Conservation (phyloP, 2,113 vertebrate species). For the Dermatemys mawii region DNA sequence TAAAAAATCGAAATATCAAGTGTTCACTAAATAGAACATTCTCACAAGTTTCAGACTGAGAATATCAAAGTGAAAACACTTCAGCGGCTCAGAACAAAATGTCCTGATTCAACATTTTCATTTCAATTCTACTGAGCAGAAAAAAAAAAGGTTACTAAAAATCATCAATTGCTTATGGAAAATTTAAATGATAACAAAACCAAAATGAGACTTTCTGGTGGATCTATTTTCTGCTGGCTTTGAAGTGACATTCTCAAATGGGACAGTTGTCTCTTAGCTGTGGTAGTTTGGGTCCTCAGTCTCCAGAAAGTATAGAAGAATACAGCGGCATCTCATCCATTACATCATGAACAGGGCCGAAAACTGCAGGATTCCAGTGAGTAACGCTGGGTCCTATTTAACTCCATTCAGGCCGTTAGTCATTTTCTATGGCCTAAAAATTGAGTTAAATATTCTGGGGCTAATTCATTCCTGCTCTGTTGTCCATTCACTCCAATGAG, state of each 20-base stretch:
- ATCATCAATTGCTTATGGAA: not conserved
- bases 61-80: not conserved
- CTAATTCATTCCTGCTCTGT: not conserved
- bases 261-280: not conserved
- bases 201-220: not conserved
- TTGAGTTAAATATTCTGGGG: not conserved
- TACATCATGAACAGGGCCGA: not conserved
- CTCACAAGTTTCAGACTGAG: not conserved
- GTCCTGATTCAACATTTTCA: not conserved
- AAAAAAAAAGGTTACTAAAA: not conserved
- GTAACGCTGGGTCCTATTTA: not conserved
- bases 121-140: not conserved
- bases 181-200: not conserved
- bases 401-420: not conserved
- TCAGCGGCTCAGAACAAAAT: not conserved
- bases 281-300: not conserved
- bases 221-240: not conserved
- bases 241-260: not conserved
- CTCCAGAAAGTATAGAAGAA: not conserved
- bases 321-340: no score
- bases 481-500: not conserved
- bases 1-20: not conserved
- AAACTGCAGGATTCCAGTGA: not conserved
- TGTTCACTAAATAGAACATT: not conserved
- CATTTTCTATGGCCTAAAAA: not conserved